Conservation (phyloP, 2,888 invertebrate genomes). For the Pomacea canaliculata region DNA sequence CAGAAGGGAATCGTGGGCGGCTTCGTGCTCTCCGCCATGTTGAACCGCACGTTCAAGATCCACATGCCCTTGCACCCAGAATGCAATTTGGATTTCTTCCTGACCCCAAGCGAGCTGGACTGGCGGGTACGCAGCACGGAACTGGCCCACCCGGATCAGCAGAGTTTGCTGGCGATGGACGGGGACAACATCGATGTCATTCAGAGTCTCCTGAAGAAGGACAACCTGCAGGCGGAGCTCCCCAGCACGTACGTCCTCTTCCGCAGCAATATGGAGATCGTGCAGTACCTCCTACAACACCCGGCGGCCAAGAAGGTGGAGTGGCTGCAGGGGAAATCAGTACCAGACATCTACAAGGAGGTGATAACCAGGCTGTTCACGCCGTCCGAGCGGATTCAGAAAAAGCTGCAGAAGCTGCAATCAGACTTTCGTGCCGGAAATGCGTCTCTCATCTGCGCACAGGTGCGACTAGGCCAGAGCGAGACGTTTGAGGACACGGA, state of each 20-base stretch:
- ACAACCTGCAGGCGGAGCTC: slow-evolving; percentile 7
- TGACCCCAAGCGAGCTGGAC: slow-evolving; percentile 8
- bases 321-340: slow-evolving; percentile 11
- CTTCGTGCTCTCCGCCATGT: slow-evolving; percentile 30
- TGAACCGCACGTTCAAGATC: slow-evolving; percentile 33
- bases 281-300: slow-evolving; percentile 22
- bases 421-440: not conserved
- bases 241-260: slow-evolving; percentile 16
- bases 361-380: slow-evolving; percentile 12
- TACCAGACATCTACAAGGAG: slow-evolving; percentile 21
- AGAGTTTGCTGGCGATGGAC: slow-evolving; percentile 1
- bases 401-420: not conserved
- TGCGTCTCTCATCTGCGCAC: slow-evolving; percentile 27
- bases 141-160: not conserved
- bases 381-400: not conserved
- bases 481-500: slow-evolving; percentile 18
- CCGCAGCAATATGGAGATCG: slow-evolving; percentile 26
- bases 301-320: slow-evolving; percentile 1
- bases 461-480: slow-evolving; percentile 28
- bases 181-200: not conserved
- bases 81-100: slow-evolving; percentile 29
- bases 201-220: slow-evolving; percentile 5
- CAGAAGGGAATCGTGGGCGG: slow-evolving; percentile 34
- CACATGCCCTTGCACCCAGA: slow-evolving; percentile 23
- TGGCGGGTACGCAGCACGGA: slow-evolving; percentile 17